Evolutionary conservation across 1,140 invertebrate species (phyloP), one percentile per base, ranked within the genome.

Genomic region (Delia radicum): DNA sequence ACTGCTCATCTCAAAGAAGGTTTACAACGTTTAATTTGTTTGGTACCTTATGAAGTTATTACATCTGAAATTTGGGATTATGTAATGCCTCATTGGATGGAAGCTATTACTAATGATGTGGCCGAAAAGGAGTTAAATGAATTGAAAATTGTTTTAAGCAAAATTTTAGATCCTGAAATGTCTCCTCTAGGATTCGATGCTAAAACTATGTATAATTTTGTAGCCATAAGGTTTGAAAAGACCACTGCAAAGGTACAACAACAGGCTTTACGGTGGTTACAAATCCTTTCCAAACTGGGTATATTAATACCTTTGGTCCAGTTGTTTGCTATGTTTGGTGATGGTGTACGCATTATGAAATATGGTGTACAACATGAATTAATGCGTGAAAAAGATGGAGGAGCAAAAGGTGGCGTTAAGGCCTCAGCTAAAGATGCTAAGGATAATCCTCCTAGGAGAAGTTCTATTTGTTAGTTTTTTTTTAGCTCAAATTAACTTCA

Each of bases 81-180:
- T 83, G 95, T 99, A 12, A 99, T 99, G 95, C 97, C 98, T 0
- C 93, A 96, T 83, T 99, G 98, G 98, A 94, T 99, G 92, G 96
- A 99, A 88, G 95, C 96, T 0, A 96, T 99, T 78, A 94, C 96
- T 29, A 95, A 95, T 79, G 96, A 99, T 86, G 94, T 99, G 5
- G 94, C 95, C 1, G 94, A 97, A 85, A 93, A 97, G 82, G 97
- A 98, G 82, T 88, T 98, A 21, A 88, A 91, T 74, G 96, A 99
- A 82, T 87, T 99, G 7, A 97, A 98, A 88, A 94, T 97, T 62
- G 92, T 97, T 10, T 88, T 99, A 78, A 98, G 95, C 79, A 99
- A 99, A 92, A 95, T 99, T 63, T 89, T 99, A 79, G 98, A 99
- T 89, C 93, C 96, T 0, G 96, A 98, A 80, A 94, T 98, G 91